Percentiles rank a stretch among this genome's conserved stretches.
Evolutionary conservation across 2,113 vertebrate species (phyloP).

Genomic region (Lasiurus borealis): DNA sequence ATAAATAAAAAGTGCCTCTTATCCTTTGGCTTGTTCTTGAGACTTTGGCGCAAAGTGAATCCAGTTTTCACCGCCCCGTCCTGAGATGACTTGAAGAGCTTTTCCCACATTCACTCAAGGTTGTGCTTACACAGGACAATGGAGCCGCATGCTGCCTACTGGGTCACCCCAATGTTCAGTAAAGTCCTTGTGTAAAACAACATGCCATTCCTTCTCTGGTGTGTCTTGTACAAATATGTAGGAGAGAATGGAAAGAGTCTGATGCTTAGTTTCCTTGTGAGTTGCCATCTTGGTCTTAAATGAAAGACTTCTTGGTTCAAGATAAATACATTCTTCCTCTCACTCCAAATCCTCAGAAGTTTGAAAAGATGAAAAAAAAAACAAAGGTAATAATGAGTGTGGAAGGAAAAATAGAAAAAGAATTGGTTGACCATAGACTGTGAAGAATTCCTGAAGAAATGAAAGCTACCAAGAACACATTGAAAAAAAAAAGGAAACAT

Average conservation of each 20-base stretch:
- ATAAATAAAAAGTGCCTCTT: background rate
- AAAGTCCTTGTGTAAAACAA: background rate
- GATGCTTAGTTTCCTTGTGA: background rate
- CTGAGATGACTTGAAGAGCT: background rate
- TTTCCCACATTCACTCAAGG: background rate
- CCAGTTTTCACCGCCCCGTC: background rate
- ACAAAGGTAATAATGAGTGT: background rate
- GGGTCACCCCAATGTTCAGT: background rate
- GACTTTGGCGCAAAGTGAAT: background rate
- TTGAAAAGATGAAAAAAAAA: background rate
- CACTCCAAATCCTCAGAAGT: background rate
- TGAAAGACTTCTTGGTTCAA: background rate
- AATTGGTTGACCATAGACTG: background rate
- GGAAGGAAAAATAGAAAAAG: rapidly evolving
- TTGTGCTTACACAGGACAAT: background rate
- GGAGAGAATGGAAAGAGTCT: background rate
- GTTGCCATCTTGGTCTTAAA: background rate
- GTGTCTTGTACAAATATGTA: background rate
- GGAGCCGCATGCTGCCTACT: background rate
- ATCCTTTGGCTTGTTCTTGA: background rate
- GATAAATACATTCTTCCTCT: background rate
- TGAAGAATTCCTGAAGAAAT: background rate
- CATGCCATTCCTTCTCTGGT: background rate
- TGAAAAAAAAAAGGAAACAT: background rate
- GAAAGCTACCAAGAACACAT: background rate